phyloP scores from a whole-genome alignment of 2,888 invertebrate genomes.

The Leucoptera coffeella region DNA sequence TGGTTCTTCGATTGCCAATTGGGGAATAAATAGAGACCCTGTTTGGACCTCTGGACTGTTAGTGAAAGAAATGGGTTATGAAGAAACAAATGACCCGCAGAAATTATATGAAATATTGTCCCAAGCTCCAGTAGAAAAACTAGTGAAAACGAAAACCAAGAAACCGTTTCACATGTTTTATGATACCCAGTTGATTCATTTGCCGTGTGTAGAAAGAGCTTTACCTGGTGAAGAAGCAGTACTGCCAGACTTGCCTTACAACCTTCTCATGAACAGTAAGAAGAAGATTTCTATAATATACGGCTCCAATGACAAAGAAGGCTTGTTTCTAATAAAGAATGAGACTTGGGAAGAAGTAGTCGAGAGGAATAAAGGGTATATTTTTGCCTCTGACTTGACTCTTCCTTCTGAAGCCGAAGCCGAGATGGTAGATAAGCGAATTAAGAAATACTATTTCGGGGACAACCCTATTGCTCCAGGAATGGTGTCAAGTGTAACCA shows the following conservation, averaged over 20 bases:
- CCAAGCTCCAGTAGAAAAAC: slow-evolving; percentile 14
- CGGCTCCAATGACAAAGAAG: slow-evolving; percentile 30
- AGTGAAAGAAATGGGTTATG: slow-evolving; percentile 20
- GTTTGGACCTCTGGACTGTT: slow-evolving; percentile 23
- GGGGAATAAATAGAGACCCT: slow-evolving; percentile 31
- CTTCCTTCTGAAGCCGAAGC: slow-evolving; percentile 23
- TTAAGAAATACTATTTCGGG: slow-evolving; percentile 34
- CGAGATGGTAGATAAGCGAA: slow-evolving; percentile 12
- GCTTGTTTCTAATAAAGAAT: slow-evolving; percentile 14
- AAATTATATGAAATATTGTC: slow-evolving; percentile 26
- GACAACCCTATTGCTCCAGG: slow-evolving; percentile 29
- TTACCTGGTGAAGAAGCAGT: slow-evolving; percentile 23
- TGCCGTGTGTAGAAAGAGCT: slow-evolving; percentile 29
- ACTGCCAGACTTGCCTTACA: slow-evolving; percentile 26
- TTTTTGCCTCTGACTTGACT: slow-evolving; percentile 30
- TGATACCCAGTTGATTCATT: slow-evolving; percentile 25
- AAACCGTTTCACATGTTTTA: slow-evolving; percentile 25
- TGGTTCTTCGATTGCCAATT: slow-evolving; percentile 26
- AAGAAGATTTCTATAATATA: slow-evolving; percentile 17
- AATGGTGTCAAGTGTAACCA: slow-evolving; percentile 19
- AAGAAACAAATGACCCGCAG: slow-evolving; percentile 21
- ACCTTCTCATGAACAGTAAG: slow-evolving; percentile 15
- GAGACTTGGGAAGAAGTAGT: slow-evolving; percentile 13
- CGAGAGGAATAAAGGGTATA: slow-evolving; percentile 18
- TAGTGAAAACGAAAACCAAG: slow-evolving; percentile 15